phyloP scores from a whole-genome alignment of 2,888 invertebrate genomes.

The Amorpha juglandis region DNA sequence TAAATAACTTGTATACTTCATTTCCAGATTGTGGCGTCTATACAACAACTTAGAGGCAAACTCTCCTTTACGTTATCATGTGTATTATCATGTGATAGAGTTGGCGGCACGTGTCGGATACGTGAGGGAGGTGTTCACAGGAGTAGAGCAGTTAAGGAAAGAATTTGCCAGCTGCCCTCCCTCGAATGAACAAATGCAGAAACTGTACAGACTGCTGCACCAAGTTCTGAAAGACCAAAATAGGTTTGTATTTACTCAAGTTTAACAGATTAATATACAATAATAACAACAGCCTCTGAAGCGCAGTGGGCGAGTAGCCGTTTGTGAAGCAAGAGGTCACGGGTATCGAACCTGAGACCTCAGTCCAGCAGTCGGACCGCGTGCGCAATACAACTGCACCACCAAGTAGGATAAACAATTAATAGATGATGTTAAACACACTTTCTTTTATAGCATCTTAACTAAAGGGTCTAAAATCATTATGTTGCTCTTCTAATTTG shows the following conservation, averaged over 20 bases:
- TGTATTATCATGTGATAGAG: slow-evolving; percentile 95
- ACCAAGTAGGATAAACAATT: too few relatives aligned
- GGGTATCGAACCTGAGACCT: too few relatives aligned
- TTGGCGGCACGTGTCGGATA: slow-evolving; percentile 95
- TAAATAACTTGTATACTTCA: not conserved
- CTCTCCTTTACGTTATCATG: slow-evolving; percentile 94
- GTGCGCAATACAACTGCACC: too few relatives aligned
- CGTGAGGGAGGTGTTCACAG: slow-evolving; percentile 92
- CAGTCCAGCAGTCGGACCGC: too few relatives aligned
- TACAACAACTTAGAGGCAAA: slow-evolving; percentile 95
- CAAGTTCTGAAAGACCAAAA: slow-evolving; percentile 95
- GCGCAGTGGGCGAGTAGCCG: too few relatives aligned
- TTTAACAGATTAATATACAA: not conserved
- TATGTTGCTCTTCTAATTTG: too few relatives aligned
- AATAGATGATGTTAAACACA: too few relatives aligned
- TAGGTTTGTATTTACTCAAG: slow-evolving; percentile 79
- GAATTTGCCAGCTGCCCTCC: slow-evolving; percentile 92
- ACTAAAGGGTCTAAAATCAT: too few relatives aligned
- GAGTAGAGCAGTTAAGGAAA: slow-evolving; percentile 92
- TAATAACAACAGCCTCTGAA: too few relatives aligned
- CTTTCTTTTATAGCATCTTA: too few relatives aligned
- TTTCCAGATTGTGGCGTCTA: slow-evolving; percentile 91
- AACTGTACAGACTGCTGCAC: slow-evolving; percentile 93
- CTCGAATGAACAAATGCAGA: slow-evolving; percentile 95
- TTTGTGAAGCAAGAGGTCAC: too few relatives aligned